A percentile compares a stretch with the other conserved stretches of the same genome.
Conservation (phyloP, 2,797 vertebrate species). For the Spheniscus humboldti region DNA sequence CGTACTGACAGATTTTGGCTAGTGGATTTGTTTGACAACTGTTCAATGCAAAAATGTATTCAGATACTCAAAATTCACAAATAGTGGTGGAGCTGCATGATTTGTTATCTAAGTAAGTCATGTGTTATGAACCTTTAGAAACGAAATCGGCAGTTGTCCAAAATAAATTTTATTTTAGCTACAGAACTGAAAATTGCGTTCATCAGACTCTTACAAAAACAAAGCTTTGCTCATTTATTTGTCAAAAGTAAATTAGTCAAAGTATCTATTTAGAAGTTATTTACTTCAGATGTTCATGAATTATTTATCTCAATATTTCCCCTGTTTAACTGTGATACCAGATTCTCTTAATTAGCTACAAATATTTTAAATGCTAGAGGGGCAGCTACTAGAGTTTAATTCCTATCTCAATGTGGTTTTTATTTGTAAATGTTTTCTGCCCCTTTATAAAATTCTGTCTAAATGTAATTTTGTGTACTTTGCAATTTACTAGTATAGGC, state of each 20-base stretch:
- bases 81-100: neutral
- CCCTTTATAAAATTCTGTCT: neutral
- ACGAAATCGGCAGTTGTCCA: neutral
- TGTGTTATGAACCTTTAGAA: neutral
- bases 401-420: neutral
- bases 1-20: neutral
- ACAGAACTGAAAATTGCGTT: neutral
- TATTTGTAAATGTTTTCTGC: neutral
- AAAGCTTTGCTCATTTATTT: constrained; percentile 28
- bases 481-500: neutral
- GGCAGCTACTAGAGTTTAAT: neutral
- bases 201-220: neutral
- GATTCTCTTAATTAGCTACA: constrained; percentile 21
- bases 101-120: neutral
- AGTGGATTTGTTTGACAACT: neutral
- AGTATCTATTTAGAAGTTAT: constrained; percentile 3
- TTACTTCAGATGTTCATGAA: constrained; percentile 40
- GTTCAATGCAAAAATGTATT: neutral
- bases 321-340: neutral
- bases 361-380: neutral
- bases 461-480: neutral
- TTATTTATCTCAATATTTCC: constrained; percentile 17
- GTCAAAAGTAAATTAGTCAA: constrained; percentile 1
- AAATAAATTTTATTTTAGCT: neutral
- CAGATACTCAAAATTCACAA: neutral